Evolutionary conservation across 23 tunicate genomes (phyloP).

Genomic region (Corella eumyota): DNA sequence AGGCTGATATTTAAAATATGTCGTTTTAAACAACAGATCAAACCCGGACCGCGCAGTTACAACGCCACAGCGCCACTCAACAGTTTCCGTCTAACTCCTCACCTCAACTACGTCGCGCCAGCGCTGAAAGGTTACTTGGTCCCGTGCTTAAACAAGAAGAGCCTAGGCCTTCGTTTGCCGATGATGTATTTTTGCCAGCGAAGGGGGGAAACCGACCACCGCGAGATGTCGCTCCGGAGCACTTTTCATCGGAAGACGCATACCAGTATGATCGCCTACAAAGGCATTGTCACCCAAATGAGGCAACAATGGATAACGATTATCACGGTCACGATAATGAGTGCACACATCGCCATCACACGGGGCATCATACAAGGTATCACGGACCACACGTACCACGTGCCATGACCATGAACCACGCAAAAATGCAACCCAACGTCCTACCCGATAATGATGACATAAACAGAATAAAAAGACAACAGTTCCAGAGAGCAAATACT

Average conservation of each 20-base stretch:
- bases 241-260: constrained; percentile 20
- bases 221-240: constrained; percentile 18
- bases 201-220: background rate
- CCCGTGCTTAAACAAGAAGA: background rate
- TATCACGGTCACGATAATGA: constrained; percentile 9
- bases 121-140: constrained; percentile 9
- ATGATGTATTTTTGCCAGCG: constrained; percentile 46
- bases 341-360: constrained; percentile 26
- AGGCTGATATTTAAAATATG: too few relatives aligned
- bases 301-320: background rate
- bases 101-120: constrained; percentile 8
- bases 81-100: constrained; percentile 21
- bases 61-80: constrained; percentile 11
- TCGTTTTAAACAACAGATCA: too few relatives aligned
- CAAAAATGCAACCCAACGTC: background rate
- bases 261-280: constrained; percentile 67
- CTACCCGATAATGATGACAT: constrained; percentile 7
- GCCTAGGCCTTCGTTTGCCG: constrained; percentile 13
- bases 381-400: constrained; percentile 11
- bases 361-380: constrained; percentile 10
- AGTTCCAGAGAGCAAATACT: constrained; percentile 28
- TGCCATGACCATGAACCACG: constrained; percentile 29
- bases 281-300: constrained; percentile 54
- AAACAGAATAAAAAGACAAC: background rate
- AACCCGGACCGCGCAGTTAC: constrained; percentile 7